phyloP scores from a whole-genome alignment of 2,888 invertebrate species.

The Dryocosmus kuriphilus region DNA sequence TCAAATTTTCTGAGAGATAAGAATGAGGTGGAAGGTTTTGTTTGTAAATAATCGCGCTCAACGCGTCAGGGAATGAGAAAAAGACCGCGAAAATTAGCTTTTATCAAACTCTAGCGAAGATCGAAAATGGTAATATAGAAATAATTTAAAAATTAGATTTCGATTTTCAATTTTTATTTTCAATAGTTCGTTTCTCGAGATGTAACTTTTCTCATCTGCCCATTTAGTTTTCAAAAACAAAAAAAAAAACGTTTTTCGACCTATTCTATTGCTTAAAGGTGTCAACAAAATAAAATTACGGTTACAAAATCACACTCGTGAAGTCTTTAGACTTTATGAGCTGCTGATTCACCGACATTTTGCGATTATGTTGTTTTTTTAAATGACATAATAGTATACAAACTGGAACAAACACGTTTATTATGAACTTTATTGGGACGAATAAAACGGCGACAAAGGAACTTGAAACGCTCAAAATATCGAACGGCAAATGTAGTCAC shows the following conservation, averaged over 20 bases:
- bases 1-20: constrained; percentile 41
- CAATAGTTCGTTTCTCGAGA: background rate
- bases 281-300: background rate
- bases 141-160: background rate
- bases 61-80: constrained; percentile 33
- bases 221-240: background rate
- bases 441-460: no score
- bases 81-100: constrained; percentile 10
- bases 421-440: no score
- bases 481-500: no score
- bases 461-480: no score
- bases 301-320: background rate
- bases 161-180: background rate
- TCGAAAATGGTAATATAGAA: background rate
- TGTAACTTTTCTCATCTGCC: no score
- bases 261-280: background rate
- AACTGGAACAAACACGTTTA: no score
- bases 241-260: no score
- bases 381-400: no score
- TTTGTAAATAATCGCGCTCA: constrained; percentile 34
- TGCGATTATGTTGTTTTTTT: background rate
- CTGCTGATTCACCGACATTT: background rate
- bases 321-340: no score
- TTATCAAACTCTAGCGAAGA: background rate
- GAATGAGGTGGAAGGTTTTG: constrained; percentile 29